These are phyloP conservation scores for Akabosia matsudoensis DNA, from an alignment of 1,140 invertebrate genomes.

Conservation along the genomic window DNA sequence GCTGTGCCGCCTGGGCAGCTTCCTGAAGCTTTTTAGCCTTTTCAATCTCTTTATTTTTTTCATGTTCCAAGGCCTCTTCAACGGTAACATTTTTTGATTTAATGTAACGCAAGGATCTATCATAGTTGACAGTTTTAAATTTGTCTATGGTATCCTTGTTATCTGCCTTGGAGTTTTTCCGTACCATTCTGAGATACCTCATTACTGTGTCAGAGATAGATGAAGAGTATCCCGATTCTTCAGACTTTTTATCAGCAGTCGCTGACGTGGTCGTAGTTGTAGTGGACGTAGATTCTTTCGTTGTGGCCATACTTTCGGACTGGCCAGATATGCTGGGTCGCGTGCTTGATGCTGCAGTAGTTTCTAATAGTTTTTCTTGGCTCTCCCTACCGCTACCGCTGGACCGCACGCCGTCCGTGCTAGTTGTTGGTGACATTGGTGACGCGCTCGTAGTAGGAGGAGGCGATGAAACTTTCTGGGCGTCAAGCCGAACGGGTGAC, in stretches of 20 bases:
- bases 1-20: not conserved
- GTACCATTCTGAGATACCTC: slow-evolving; percentile 74
- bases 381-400: slow-evolving; percentile 61
- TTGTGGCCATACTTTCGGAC: not conserved
- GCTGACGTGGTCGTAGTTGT: slow-evolving; percentile 17
- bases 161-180: slow-evolving; percentile 74
- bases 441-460: not conserved
- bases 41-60: slow-evolving; percentile 56
- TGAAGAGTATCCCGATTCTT: slow-evolving; percentile 75
- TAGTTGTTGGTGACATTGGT: slow-evolving; percentile 12
- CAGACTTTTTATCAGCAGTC: slow-evolving; percentile 51
- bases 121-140: slow-evolving; percentile 84
- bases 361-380: slow-evolving; percentile 67
- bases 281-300: slow-evolving; percentile 21
- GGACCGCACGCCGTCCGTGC: not conserved
- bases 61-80: slow-evolving; percentile 46
- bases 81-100: slow-evolving; percentile 64
- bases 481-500: not conserved
- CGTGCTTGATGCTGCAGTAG: slow-evolving; percentile 58
- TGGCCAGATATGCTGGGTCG: slow-evolving; percentile 63
- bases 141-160: slow-evolving; percentile 69
- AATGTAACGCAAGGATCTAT: slow-evolving; percentile 76
- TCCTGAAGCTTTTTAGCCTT: not conserved
- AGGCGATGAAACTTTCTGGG: slow-evolving; percentile 6
- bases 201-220: slow-evolving; percentile 82